phyloP scores from a whole-genome alignment of 2,113 vertebrate species.

The Sander lucioperca region DNA sequence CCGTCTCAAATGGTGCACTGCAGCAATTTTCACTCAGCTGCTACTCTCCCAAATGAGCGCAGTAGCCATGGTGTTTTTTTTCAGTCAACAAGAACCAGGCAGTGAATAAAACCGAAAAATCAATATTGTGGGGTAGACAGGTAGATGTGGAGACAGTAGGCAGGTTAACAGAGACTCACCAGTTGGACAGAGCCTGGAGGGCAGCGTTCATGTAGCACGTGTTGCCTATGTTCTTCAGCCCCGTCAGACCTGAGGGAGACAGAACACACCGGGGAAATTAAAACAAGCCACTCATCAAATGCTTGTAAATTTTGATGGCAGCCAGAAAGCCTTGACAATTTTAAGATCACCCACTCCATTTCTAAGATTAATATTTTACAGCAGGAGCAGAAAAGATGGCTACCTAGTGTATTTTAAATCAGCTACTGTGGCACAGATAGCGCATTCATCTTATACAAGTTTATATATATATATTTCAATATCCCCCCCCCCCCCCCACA shows the following conservation, averaged over 20 bases:
- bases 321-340: neutral
- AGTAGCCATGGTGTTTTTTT: slow-evolving; percentile 33
- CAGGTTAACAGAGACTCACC: slow-evolving; percentile 83
- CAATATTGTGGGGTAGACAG: no score
- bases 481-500: no score
- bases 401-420: slow-evolving; percentile 23
- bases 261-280: slow-evolving; percentile 36
- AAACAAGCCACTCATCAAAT: slow-evolving; percentile 33
- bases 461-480: no score
- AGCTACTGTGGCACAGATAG: neutral
- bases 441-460: neutral
- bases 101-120: slow-evolving; percentile 36
- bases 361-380: slow-evolving; percentile 35
- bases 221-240: slow-evolving; percentile 99
- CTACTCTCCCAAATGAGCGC: slow-evolving; percentile 57
- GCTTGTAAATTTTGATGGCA: slow-evolving; percentile 30
- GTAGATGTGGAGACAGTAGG: neutral
- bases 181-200: slow-evolving; percentile 98
- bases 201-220: slow-evolving; percentile 99
- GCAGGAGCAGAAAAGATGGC: neutral
- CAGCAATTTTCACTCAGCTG: slow-evolving; percentile 61
- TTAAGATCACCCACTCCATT: neutral
- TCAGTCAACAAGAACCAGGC: slow-evolving; percentile 35
- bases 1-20: slow-evolving; percentile 73
- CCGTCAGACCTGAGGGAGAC: slow-evolving; percentile 90